Conservation (phyloP, 2,797 vertebrate species). For the Spinibarbus caldwelli region DNA sequence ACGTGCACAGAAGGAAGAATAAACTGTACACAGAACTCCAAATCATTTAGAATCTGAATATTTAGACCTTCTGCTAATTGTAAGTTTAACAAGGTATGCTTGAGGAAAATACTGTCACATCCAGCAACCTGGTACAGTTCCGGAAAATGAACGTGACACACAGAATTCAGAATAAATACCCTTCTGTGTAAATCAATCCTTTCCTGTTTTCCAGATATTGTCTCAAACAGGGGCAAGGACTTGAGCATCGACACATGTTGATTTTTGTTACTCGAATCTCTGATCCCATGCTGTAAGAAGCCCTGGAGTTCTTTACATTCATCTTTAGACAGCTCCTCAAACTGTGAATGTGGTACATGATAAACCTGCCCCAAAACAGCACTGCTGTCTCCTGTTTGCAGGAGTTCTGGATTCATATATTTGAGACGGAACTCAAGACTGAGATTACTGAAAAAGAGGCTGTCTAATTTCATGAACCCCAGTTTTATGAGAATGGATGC, state of each 20-base stretch:
- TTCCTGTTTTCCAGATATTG: constrained; percentile 61
- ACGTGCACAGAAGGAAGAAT: constrained; percentile 67
- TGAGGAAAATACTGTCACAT: constrained; percentile 67
- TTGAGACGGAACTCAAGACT: fast-evolving
- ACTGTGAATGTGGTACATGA: constrained; percentile 60
- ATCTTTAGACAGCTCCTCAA: constrained; percentile 59
- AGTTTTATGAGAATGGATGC: constrained; percentile 71
- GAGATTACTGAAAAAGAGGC: background rate
- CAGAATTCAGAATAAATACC: constrained; percentile 63
- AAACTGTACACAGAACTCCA: constrained; percentile 72
- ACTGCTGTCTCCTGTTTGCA: constrained; percentile 62
- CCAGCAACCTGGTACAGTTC: constrained; percentile 62
- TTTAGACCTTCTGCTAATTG: constrained; percentile 42
- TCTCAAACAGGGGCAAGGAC: constrained; percentile 79
- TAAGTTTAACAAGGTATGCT: constrained; percentile 5
- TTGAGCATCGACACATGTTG: constrained; percentile 66
- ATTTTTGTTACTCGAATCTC: constrained; percentile 31
- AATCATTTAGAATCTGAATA: constrained; percentile 63
- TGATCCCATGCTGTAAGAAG: constrained; percentile 67
- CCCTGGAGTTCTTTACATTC: constrained; percentile 63
- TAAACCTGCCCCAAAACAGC: constrained; percentile 69
- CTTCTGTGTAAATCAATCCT: constrained; percentile 62
- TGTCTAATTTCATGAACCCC: constrained; percentile 68
- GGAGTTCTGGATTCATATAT: constrained; percentile 55
- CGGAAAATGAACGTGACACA: constrained; percentile 45